These are phyloP conservation scores for Puffinus mauretanicus DNA, from an alignment of 2,113 vertebrate genomes.

Conservation along the genomic window DNA sequence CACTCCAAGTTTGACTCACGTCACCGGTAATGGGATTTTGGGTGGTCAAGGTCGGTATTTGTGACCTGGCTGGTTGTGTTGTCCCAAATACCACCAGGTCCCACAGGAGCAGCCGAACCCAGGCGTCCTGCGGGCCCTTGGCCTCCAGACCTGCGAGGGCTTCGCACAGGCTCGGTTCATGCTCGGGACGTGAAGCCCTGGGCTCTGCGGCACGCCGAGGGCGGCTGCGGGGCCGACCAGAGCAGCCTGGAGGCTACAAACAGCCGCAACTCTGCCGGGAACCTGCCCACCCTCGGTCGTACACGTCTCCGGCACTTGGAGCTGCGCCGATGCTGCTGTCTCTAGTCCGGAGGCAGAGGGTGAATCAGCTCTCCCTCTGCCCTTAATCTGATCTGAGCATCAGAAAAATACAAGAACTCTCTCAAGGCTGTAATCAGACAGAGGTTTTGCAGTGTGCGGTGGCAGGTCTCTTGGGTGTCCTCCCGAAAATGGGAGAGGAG, in stretches of 20 bases:
- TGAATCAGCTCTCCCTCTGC: neutral
- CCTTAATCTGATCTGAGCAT: neutral
- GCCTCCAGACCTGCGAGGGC: neutral
- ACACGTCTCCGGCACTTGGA: rapidly evolving
- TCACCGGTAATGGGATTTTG: neutral
- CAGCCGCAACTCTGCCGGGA: neutral
- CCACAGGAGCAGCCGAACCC: neutral
- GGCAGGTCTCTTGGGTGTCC: neutral
- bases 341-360: neutral
- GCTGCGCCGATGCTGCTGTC: neutral
- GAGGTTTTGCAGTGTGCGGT: neutral
- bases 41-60: too few species aligned
- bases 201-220: rapidly evolving
- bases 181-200: rapidly evolving
- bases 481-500: neutral
- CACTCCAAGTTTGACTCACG: rapidly evolving
- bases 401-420: neutral
- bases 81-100: neutral
- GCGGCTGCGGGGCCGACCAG: neutral
- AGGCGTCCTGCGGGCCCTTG: rapidly evolving
- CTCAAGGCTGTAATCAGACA: neutral
- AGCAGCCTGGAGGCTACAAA: neutral
- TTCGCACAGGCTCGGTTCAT: rapidly evolving
- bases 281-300: neutral
- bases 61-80: neutral